phyloP scores from a whole-genome alignment of 2,888 invertebrate species.

The Cecidostiba fungosa region DNA sequence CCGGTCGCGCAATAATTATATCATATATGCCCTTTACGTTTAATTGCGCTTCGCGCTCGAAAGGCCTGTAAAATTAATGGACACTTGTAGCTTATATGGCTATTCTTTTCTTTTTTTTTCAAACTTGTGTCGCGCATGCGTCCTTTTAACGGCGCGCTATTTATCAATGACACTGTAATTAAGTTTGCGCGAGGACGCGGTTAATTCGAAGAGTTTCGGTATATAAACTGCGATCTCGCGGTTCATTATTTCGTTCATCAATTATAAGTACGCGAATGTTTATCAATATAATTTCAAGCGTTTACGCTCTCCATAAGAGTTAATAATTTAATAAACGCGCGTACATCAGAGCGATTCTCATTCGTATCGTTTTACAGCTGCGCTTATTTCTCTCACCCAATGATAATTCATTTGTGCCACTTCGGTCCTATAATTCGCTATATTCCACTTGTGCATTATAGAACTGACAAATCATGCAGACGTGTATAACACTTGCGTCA shows the following conservation, averaged over 20 bases:
- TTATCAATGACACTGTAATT: background rate
- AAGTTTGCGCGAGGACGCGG: background rate
- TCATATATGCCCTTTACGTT: slow-evolving; percentile 22
- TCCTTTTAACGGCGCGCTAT: background rate
- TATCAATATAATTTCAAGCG: background rate
- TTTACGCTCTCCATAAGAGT: background rate
- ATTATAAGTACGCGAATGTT: background rate
- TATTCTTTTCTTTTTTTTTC: background rate
- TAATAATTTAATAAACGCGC: background rate
- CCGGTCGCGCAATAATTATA: slow-evolving; percentile 45
- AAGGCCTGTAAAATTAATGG: slow-evolving; percentile 33
- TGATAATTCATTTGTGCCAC: slow-evolving; percentile 34
- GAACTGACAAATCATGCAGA: slow-evolving; percentile 36
- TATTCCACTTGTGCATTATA: slow-evolving; percentile 32
- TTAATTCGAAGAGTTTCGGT: too few relatives aligned
- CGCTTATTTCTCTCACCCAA: slow-evolving; percentile 17
- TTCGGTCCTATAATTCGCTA: slow-evolving; percentile 15
- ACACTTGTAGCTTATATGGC: slow-evolving; percentile 23
- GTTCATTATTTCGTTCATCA: background rate
- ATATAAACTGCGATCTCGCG: background rate
- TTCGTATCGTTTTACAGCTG: background rate
- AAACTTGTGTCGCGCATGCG: background rate
- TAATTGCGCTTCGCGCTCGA: slow-evolving; percentile 28
- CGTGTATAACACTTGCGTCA: slow-evolving; percentile 21
- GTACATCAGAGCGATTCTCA: background rate